Percentiles rank a stretch among this genome's conserved stretches.
phyloP scores from a whole-genome alignment of 2,113 vertebrate genomes.

The Apaloderma vittatum region DNA sequence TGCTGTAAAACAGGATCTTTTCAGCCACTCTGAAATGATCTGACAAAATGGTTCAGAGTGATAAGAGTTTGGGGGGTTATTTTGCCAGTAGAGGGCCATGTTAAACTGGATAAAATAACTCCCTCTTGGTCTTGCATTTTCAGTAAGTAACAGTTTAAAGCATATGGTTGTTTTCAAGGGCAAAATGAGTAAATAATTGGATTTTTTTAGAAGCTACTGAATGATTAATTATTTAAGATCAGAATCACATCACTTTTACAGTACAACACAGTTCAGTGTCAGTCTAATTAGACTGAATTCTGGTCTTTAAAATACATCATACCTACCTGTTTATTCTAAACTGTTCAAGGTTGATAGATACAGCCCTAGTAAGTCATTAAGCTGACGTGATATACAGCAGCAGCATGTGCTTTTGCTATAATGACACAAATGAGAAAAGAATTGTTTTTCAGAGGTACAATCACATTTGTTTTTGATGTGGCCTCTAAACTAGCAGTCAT shows the following conservation, averaged over 20 bases:
- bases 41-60: not conserved
- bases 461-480: constrained; percentile 46
- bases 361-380: constrained; percentile 58
- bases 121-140: not conserved
- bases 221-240: constrained; percentile 48
- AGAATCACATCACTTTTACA: constrained; percentile 17
- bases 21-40: not conserved
- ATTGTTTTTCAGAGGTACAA: constrained; percentile 55
- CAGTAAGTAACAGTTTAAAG: not conserved
- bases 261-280: not conserved
- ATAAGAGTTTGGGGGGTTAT: constrained; percentile 17
- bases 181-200: constrained; percentile 56
- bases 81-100: constrained; percentile 82
- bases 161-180: constrained; percentile 57
- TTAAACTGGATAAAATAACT: constrained; percentile 77
- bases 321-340: constrained; percentile 31
- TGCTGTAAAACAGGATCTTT: not conserved
- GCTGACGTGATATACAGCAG: constrained; percentile 31
- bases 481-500: constrained; percentile 56
- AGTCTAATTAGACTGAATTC: constrained; percentile 21
- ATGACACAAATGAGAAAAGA: constrained; percentile 53
- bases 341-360: constrained; percentile 39
- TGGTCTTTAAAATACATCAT: constrained; percentile 16
- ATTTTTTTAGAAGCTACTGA: constrained; percentile 24
- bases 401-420: constrained; percentile 46